Evolutionary conservation across 1,140 invertebrate genomes (phyloP).

Genomic region (Micrasema minimum): DNA sequence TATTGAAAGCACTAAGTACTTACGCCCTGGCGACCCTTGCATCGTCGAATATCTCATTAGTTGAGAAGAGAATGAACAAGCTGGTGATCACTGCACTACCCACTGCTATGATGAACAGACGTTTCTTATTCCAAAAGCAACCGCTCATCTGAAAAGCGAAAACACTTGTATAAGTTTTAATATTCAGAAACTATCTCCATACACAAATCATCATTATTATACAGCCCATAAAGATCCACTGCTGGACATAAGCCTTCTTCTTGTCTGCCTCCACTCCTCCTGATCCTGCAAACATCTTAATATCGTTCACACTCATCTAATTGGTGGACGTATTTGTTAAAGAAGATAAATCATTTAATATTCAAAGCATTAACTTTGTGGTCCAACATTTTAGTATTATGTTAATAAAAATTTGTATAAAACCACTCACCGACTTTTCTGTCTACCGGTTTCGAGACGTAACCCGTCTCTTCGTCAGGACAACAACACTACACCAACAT

Average conservation of each 20-base stretch:
- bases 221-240: neutral
- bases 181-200: neutral
- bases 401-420: too few relatives aligned
- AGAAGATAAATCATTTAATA: too few relatives aligned
- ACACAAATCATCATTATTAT: neutral
- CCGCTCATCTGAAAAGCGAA: constrained; percentile 1
- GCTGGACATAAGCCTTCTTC: neutral
- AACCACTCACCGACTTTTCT: too few relatives aligned
- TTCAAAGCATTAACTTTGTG: too few relatives aligned
- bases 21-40: constrained; percentile 27
- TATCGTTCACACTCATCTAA: neutral
- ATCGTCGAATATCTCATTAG: constrained; percentile 19
- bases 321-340: neutral
- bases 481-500: too few relatives aligned
- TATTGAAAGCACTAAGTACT: too few relatives aligned
- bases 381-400: too few relatives aligned
- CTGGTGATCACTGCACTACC: neutral
- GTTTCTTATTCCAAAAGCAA: constrained; percentile 1
- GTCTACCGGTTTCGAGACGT: too few relatives aligned
- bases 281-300: neutral
- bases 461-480: too few relatives aligned
- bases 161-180: neutral
- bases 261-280: too few relatives aligned
- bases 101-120: constrained; percentile 2
- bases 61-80: constrained; percentile 1